Percentiles rank a stretch among this genome's conserved stretches.
Evolutionary conservation across 2,888 invertebrate genomes (phyloP).

Genomic region (Thymelicus acteon): DNA sequence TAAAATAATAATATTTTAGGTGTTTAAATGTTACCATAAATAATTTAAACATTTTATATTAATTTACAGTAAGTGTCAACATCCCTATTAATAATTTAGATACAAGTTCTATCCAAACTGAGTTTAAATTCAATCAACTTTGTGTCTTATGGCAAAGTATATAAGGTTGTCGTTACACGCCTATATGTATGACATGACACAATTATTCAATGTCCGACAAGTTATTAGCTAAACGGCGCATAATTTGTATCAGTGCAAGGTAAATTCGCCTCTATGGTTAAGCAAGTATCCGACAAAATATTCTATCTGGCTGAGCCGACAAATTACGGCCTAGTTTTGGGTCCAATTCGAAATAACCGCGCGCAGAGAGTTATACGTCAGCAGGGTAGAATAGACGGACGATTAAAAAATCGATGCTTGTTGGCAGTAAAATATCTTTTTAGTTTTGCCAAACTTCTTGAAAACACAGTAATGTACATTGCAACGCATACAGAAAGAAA

Average conservation of each 20-base stretch:
- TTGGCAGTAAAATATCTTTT: too few relatives aligned
- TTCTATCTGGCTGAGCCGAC: constrained; percentile 17
- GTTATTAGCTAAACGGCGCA: constrained; percentile 21
- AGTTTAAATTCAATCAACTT: neutral
- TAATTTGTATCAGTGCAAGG: constrained; percentile 20
- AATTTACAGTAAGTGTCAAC: neutral
- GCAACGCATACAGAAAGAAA: too few relatives aligned
- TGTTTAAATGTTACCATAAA: too few relatives aligned
- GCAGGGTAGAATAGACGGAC: constrained; percentile 13
- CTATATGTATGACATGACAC: neutral
- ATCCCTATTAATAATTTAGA: neutral
- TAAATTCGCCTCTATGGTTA: constrained; percentile 16
- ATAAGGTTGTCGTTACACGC: neutral
- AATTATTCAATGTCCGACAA: constrained; percentile 3
- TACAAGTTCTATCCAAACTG: neutral
- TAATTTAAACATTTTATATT: too few relatives aligned
- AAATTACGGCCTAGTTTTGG: constrained; percentile 29
- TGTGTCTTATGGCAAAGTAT: neutral
- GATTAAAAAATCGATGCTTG: neutral
- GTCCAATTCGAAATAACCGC: constrained; percentile 27
- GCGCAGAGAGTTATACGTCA: constrained; percentile 16
- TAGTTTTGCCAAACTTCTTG: too few relatives aligned
- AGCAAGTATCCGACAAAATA: constrained; percentile 23
- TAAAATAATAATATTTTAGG: too few relatives aligned
- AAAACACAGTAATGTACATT: too few relatives aligned